Conservation (phyloP, 2,888 invertebrate species). For the Cinara cedri region DNA sequence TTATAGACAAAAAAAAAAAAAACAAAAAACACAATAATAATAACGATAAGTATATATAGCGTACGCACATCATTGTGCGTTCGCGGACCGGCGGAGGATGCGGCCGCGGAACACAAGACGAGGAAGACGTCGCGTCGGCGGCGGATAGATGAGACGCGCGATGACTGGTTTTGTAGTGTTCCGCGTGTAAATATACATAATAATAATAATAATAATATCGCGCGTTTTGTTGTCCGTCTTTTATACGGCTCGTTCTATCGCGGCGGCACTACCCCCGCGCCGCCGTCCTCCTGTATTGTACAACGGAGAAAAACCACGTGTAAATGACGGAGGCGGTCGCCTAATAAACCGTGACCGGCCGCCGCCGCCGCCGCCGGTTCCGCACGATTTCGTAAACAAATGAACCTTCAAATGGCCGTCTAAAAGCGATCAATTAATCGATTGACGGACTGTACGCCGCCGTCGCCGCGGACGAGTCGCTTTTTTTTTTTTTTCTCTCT, state of each 20-base stretch:
- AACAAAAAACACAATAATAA: background rate
- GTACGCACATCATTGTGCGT: background rate
- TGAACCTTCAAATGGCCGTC: constrained; percentile 59
- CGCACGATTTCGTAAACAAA: constrained; percentile 59
- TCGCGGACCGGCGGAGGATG: too few relatives aligned
- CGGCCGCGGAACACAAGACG: too few relatives aligned
- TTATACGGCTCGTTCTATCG: constrained; percentile 31
- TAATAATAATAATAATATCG: constrained; percentile 4
- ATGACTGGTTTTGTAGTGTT: constrained; percentile 26
- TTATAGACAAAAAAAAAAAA: background rate
- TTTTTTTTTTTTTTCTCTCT: background rate
- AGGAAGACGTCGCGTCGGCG: background rate
- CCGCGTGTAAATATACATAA: constrained; percentile 32
- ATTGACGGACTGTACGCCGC: constrained; percentile 55
- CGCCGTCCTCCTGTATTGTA: background rate
- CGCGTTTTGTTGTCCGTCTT: constrained; percentile 35
- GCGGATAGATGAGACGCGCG: background rate
- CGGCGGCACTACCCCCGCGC: constrained; percentile 3
- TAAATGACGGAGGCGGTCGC: constrained; percentile 37
- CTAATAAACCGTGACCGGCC: constrained; percentile 55
- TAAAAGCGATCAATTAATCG: constrained; percentile 58
- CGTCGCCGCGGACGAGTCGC: constrained; percentile 19
- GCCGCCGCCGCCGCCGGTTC: constrained; percentile 30
- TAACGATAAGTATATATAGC: background rate
- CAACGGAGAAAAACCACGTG: background rate